Evolutionary conservation across 2,888 invertebrate species (phyloP).

Genomic region (Xylocampa areola): DNA sequence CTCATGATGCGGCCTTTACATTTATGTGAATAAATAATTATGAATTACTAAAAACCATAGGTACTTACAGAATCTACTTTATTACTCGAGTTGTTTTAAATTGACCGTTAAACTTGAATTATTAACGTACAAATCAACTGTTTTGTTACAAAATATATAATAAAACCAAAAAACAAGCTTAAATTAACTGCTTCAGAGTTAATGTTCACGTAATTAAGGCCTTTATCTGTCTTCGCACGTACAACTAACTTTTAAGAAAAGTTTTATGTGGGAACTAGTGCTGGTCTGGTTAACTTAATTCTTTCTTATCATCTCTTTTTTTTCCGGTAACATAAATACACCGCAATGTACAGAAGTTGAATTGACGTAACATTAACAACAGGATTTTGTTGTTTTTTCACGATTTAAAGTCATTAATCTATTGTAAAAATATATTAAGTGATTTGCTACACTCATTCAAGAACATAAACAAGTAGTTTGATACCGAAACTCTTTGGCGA

Average conservation of each 20-base stretch:
- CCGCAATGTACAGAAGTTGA: neutral
- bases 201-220: constrained; percentile 1
- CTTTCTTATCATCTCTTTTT: neutral
- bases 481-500: constrained; percentile 59
- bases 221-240: constrained; percentile 14
- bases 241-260: constrained; percentile 4
- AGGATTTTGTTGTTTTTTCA: too few relatives aligned
- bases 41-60: too few relatives aligned
- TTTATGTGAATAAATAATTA: too few relatives aligned
- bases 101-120: too few relatives aligned
- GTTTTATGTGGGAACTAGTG: constrained; percentile 4
- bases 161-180: constrained; percentile 1
- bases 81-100: too few relatives aligned
- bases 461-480: constrained; percentile 27
- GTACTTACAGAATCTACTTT: too few relatives aligned
- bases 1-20: too few relatives aligned
- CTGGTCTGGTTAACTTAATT: neutral
- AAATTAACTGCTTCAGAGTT: neutral
- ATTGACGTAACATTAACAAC: constrained; percentile 13
- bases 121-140: neutral
- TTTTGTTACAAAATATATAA: constrained; percentile 1
- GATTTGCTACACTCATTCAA: constrained; percentile 27
- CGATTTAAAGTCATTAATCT: constrained; percentile 1
- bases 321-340: constrained; percentile 1
- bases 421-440: constrained; percentile 6